Percentiles rank a stretch among this genome's conserved stretches.
Evolutionary conservation across 2,888 invertebrate genomes (phyloP).

Genomic region (Carpatolechia fugitivella): DNA sequence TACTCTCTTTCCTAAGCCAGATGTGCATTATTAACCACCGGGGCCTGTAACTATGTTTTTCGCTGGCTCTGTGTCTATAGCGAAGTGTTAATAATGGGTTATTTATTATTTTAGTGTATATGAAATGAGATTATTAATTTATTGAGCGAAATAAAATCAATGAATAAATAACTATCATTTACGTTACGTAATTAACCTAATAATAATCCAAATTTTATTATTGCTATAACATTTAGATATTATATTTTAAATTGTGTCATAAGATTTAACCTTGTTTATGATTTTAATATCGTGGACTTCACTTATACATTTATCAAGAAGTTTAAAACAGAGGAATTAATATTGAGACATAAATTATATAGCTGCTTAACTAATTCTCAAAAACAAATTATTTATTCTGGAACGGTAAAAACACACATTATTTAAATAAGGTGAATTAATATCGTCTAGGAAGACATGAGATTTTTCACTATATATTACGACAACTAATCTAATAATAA

Average conservation of each 20-base stretch:
- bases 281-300: neutral
- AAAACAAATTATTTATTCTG: no score
- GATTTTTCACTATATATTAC: slow-evolving; percentile 24
- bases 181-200: slow-evolving; percentile 10
- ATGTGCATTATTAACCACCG: no score
- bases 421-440: slow-evolving; percentile 21
- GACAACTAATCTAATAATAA: slow-evolving; percentile 10
- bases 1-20: no score
- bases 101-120: neutral
- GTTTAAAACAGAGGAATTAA: no score
- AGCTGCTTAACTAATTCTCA: no score
- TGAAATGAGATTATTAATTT: slow-evolving; percentile 26
- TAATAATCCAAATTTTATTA: neutral
- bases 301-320: neutral
- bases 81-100: no score
- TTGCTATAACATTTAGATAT: neutral
- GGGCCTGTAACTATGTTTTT: no score
- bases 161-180: neutral
- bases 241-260: neutral
- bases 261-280: neutral
- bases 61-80: no score
- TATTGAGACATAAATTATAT: no score
- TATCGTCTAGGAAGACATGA: slow-evolving; percentile 35
- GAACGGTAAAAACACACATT: no score
- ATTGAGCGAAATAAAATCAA: slow-evolving; percentile 36